A percentile compares a stretch with the other conserved stretches of the same genome.
phyloP scores from a whole-genome alignment of 2,888 invertebrate genomes.

The Hipparchia semele region DNA sequence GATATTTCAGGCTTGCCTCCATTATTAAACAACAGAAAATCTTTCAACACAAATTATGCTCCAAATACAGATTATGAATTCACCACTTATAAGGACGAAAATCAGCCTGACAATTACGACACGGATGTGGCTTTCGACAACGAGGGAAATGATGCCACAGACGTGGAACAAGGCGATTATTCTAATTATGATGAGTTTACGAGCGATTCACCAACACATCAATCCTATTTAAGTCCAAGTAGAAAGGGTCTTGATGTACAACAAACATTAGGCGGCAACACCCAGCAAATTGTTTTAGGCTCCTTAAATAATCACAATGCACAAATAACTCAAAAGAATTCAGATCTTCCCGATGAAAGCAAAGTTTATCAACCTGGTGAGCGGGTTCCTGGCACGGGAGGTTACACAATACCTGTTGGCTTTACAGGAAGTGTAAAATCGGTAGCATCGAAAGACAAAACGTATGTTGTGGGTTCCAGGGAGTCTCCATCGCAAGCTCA shows the following conservation, averaged over 20 bases:
- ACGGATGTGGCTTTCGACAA: conserved; percentile 64
- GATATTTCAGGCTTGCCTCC: conserved; percentile 48
- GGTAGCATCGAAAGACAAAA: conserved; percentile 83
- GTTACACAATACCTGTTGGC: conserved; percentile 86
- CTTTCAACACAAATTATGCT: conserved; percentile 61
- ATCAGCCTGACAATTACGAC: conserved; percentile 68
- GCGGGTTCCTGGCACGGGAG: conserved; percentile 85
- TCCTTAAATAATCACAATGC: conserved; percentile 83
- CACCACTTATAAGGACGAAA: conserved; percentile 66
- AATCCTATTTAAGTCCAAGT: conserved; percentile 60
- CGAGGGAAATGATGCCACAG: conserved; percentile 70
- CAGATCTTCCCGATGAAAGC: conserved; percentile 77
- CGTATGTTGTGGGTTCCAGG: conserved; percentile 81
- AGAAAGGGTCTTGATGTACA: conserved; percentile 68
- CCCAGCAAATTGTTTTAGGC: conserved; percentile 85
- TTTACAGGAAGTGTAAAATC: conserved; percentile 87
- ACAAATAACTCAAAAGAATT: conserved; percentile 83
- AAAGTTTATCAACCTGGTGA: conserved; percentile 86
- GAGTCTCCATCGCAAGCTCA: conserved; percentile 86
- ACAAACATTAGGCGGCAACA: conserved; percentile 80
- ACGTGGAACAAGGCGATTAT: conserved; percentile 80
- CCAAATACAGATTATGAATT: conserved; percentile 63
- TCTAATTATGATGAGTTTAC: conserved; percentile 84
- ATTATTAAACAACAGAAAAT: conserved; percentile 60
- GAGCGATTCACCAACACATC: conserved; percentile 60